Evolutionary conservation across 2,888 invertebrate species (phyloP).

Genomic region (Netelia melanura): DNA sequence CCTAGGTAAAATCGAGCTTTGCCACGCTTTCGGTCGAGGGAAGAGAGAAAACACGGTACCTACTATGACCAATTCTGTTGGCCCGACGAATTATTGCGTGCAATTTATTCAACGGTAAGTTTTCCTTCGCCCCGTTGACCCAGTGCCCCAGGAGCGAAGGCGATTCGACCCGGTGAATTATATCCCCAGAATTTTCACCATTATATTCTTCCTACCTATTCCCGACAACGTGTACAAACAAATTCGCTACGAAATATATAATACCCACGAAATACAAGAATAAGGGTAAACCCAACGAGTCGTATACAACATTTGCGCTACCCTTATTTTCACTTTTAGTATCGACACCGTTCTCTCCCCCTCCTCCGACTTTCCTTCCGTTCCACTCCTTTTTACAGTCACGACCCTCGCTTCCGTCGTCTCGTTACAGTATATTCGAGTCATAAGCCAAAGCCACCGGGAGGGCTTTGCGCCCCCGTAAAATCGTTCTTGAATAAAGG

Average conservation of each 20-base stretch:
- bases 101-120: slow-evolving; percentile 66
- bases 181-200: neutral
- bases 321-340: slow-evolving; percentile 54
- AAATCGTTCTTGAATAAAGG: slow-evolving; percentile 49
- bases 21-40: neutral
- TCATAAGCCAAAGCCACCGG: slow-evolving; percentile 22
- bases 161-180: slow-evolving; percentile 48
- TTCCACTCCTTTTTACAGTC: slow-evolving; percentile 29
- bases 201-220: slow-evolving; percentile 28
- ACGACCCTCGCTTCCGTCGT: slow-evolving; percentile 8
- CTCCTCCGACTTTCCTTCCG: neutral
- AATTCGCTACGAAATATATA: slow-evolving; percentile 14
- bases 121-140: slow-evolving; percentile 71
- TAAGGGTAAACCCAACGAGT: neutral
- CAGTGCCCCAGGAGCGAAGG: slow-evolving; percentile 68
- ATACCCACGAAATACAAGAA: slow-evolving; percentile 16
- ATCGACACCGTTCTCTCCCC: too few species aligned
- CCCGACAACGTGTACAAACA: neutral
- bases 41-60: slow-evolving; percentile 10
- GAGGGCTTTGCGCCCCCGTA: slow-evolving; percentile 35
- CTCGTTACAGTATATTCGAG: slow-evolving; percentile 3
- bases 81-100: slow-evolving; percentile 72
- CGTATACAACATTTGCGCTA: neutral
- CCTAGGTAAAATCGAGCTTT: slow-evolving; percentile 15
- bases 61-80: slow-evolving; percentile 14